Evolutionary conservation across 2,797 vertebrate species (phyloP).

Genomic region (Coilia nasus): DNA sequence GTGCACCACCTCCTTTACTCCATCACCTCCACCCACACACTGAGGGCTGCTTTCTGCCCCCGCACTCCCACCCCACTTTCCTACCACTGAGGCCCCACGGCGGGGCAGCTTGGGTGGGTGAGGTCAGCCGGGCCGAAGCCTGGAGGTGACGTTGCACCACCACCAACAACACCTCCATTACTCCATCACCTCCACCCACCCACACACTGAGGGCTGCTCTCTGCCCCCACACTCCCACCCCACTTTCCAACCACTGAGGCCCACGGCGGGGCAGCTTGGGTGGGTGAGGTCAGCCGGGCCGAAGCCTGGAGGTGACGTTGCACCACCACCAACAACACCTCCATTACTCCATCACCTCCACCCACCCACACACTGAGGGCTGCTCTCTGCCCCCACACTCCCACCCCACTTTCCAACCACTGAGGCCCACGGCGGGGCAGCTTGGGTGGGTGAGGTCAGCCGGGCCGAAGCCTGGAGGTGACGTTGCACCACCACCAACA

Average conservation of each 20-base stretch:
- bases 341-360: neutral
- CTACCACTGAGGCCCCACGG: no score
- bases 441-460: neutral
- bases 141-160: neutral
- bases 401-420: no score
- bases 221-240: slow-evolving; percentile 22
- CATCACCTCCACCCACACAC: neutral
- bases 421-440: neutral
- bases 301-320: neutral
- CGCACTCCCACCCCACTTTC: slow-evolving; percentile 18
- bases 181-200: neutral
- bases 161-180: no score
- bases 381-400: slow-evolving; percentile 25
- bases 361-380: neutral
- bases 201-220: no score
- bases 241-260: no score
- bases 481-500: neutral
- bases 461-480: neutral
- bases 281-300: neutral
- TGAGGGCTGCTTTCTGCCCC: no score
- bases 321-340: neutral
- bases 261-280: neutral
- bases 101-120: neutral
- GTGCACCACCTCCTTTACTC: no score
- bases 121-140: neutral